Base-by-base conservation (phyloP, 1,140 invertebrate species). In the Melipona quadrifasciata region DNA sequence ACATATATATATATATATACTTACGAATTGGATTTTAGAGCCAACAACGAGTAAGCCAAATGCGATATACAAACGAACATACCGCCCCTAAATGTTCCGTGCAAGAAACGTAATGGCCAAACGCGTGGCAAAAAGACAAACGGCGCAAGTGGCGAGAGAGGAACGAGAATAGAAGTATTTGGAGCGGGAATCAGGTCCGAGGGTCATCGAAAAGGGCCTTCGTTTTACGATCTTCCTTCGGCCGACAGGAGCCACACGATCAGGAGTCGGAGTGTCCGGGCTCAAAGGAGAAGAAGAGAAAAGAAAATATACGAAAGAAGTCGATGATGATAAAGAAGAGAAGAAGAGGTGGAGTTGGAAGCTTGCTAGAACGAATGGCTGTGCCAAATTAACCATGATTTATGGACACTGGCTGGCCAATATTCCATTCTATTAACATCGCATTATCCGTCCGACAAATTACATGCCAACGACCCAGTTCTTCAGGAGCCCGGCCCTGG, bases 401-500 rank as follows among this genome's bases (percentile, higher is more conserved):
- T 94, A 94, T 93, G 93, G 84, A 84, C 71, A 90, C 88, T 47
- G 86, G 86, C 90, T 90, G 79, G 82, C 80, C 83, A 67, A 89
- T 88, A 92, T 89, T 92, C 92, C 91, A 92, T 94, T 94, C 92
- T 93, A 94, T 94, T 94, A 94, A 94, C 93, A 93, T 93, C 93
- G 89, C 91, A 94, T 94, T 94, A 94, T 92, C 87, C 84, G 82
- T 84, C 88, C 89, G 87, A 86, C 90, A 94, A 94, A 94, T 94
- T 93, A 93, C 88, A 92, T 89, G 90, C 89, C 90, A 85, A 88
- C 85, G 76, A 80, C 74, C 87, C 74, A 80, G 83, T 53, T 88
- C 76, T 82, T 85, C 61, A 65, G 58, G 51, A 84, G 70, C 58
- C 67, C 58, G 67, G 55, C 53, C 77, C 68, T n/a, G 55, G 67